These are phyloP conservation scores for Caenorhabditis remanei DNA, from an alignment of 1,140 invertebrate species.

Conservation along the genomic window DNA sequence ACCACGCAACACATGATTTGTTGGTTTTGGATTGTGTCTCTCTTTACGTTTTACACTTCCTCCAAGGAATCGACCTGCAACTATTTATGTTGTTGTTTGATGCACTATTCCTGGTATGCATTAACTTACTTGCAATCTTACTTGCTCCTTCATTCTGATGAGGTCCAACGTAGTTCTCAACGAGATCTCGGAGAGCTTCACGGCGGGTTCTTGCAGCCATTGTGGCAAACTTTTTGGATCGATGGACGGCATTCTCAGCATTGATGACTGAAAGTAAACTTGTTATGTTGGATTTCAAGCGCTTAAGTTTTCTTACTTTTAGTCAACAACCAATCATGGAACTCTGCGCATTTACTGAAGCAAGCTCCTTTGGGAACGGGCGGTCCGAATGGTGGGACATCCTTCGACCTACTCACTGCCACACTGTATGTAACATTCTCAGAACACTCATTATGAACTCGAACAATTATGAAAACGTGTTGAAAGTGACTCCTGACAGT, in stretches of 20 bases:
- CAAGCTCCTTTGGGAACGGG: conserved; percentile 87
- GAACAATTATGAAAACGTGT: conserved; percentile 95
- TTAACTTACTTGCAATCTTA: conserved; percentile 73
- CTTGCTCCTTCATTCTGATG: conserved; percentile 77
- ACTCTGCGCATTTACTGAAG: conserved; percentile 89
- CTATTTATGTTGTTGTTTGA: conserved; percentile 34
- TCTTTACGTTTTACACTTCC: conserved; percentile 82
- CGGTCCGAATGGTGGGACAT: conserved; percentile 94
- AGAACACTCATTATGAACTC: conserved; percentile 89
- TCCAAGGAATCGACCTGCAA: conserved; percentile 72
- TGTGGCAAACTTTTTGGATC: conserved; percentile 94
- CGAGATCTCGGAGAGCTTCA: conserved; percentile 91
- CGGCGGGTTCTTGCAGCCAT: conserved; percentile 95
- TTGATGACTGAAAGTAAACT: conserved; percentile 85
- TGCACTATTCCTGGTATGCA: too few species aligned
- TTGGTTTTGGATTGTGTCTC: conserved; percentile 82
- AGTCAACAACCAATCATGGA: conserved; percentile 91
- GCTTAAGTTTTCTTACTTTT: conserved; percentile 83
- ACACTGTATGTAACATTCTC: conserved; percentile 84
- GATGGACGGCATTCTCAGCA: conserved; percentile 94
- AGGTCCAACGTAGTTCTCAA: conserved; percentile 84
- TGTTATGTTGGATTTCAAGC: conserved; percentile 16
- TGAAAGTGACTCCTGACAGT: conserved; percentile 93
- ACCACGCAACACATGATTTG: conserved; percentile 83
- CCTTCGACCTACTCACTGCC: conserved; percentile 91